Evolutionary conservation across 2,797 vertebrate genomes (phyloP).

Genomic region (Hydrocynus forskahlii): DNA sequence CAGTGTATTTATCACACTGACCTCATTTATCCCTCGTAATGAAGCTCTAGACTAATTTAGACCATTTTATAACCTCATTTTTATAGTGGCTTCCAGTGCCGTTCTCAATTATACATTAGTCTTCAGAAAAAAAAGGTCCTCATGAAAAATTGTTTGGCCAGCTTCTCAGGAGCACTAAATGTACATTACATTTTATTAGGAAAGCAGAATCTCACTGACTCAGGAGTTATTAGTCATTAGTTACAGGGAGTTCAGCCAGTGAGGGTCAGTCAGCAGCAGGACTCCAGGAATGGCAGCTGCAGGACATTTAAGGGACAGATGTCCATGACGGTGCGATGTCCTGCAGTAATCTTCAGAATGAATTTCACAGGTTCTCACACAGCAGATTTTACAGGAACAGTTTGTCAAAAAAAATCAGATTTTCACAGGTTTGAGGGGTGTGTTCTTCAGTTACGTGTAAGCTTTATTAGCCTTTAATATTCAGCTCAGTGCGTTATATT

Average conservation of each 20-base stretch:
- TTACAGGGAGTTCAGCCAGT: conserved; percentile 8
- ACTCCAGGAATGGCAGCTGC: not conserved
- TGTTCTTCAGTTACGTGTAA: no score
- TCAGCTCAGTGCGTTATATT: no score
- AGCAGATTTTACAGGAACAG: no score
- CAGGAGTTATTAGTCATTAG: not conserved
- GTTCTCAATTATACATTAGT: not conserved
- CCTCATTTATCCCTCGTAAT: not conserved
- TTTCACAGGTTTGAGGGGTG: no score
- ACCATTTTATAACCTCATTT: not conserved
- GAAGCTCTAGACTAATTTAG: not conserved
- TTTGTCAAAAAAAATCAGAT: not conserved
- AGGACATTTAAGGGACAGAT: conserved; percentile 9
- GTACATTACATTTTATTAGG: conserved; percentile 9
- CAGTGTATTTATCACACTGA: not conserved
- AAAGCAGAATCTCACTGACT: conserved; percentile 9
- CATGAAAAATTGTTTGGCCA: not conserved
- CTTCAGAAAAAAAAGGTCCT: no score
- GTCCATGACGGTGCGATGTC: not conserved
- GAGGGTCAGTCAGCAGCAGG: not conserved
- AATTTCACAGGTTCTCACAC: no score
- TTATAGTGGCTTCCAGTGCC: not conserved
- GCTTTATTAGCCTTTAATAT: no score
- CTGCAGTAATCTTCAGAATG: no score
- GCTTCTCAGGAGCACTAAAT: not conserved